Evolutionary conservation across 2,797 vertebrate species (phyloP), one percentile per base, ranked within the genome.

Genomic region (Oryzias sinensis): DNA sequence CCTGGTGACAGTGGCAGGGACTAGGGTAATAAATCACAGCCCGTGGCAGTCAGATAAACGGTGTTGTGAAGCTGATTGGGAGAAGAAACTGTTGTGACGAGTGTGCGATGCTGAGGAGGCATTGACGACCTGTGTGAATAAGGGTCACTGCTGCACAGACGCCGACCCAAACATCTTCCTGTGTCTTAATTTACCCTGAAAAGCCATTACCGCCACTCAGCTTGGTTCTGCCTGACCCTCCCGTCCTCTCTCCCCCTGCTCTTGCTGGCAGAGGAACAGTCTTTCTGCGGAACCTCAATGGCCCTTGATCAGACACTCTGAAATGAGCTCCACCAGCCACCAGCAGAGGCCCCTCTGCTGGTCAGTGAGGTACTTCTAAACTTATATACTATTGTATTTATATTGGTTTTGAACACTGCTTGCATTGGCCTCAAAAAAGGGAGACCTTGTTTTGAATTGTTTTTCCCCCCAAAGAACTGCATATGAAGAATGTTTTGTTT

Each of bases 81-180:
- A 89, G 80, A 80, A 87, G 87, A 87, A 88, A 82, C 88, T 86
- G 81, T 90, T 75, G 83, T 87, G 85, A 86, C 68, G 83, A 88
- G 82, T 42, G 66, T 37, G 73, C 67, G 64, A 65, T 79, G 76
- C 75, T 62, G 82, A 76, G 77, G 79, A 80, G 82, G 74, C 78
- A 46, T 22, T 37, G 81, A 65, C 56, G 85, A 87, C 87, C 82
- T 73, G 74, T 69, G 84, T 67, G 82, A 88, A 83, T 75, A 81
- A 85, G 84, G 88, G 82, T 91, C 88, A 86, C 43, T 62, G 53
- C 79, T 83, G 64, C 70, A 62, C 63, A 64, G 74, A 81, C 68
- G 68, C 79, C 68, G 76, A 81, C 59, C 87, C 79, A 80, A 88
- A 86, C 82, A 82, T 72, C 68, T 74, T 75, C 53, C 76, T 46